Evolutionary conservation across 1,140 invertebrate species (phyloP), one percentile per base, ranked within the genome.

Genomic region (Centruroides vittatus): DNA sequence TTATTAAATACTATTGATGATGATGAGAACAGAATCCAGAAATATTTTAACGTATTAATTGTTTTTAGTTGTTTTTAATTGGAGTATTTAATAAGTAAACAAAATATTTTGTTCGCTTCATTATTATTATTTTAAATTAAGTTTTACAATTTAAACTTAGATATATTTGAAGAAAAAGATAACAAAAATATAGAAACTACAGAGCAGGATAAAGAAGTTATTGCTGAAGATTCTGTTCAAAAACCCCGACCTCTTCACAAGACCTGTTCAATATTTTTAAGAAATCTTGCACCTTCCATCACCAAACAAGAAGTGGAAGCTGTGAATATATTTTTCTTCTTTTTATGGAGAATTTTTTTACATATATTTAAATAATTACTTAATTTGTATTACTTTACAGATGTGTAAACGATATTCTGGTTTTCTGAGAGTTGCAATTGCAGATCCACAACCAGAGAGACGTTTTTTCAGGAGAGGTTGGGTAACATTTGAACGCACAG

Each of bases 251-350:
- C 77, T 36, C 72, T 84, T 34, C 95, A 99, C 72, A 91, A 92
- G 73, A 99, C 96, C 4, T 89, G 88, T 23, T 98, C 94, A 1
- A 97, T 99, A 63, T 99, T 98, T 70, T 78, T 99, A 12, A 79
- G 95, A 41, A 98, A 98, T 75, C 79, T 99, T 46, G 89, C 94
- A 0, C 92, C 95, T 0, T 87, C 86, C 3, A 96, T 98, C 57
- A 98, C 92, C 0, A 94, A 95, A 72, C 86, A 89, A 55, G 96
- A 99, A 81, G 87, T 98, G 5, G 94, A 98, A 81, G 85, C 86
- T n/a, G 86, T 92, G 75, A 80, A 82, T 79, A 61, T 55, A 23
- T 46, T 51, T 13, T 3, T n/a, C n/a, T n/a, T n/a, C 6, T 51
- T 3, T 7, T 47, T 51, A 34, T 53, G 35, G 8, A 23, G 1